A percentile compares a stretch with the other conserved stretches of the same genome.
phyloP scores from a whole-genome alignment of 2,888 invertebrate species.

The Lepidochrysops patricia region DNA sequence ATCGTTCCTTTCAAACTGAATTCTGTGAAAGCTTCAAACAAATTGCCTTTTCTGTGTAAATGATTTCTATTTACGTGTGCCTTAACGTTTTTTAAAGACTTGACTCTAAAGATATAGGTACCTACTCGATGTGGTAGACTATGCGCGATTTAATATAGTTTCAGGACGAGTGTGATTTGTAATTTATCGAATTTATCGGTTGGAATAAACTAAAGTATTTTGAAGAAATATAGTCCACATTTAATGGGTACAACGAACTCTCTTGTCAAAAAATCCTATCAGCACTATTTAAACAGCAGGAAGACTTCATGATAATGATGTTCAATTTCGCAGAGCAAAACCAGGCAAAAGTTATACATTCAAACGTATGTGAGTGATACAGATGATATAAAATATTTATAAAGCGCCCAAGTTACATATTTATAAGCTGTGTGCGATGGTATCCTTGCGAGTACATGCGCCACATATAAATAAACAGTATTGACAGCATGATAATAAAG shows the following conservation, averaged over 20 bases:
- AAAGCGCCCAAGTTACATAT: not conserved
- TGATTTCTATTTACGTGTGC: not conserved
- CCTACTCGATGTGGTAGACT: no score
- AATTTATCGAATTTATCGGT: no score
- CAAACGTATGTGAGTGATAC: not conserved
- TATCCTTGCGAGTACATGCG: not conserved
- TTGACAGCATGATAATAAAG: not conserved
- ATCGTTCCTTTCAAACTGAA: slow-evolving; percentile 27
- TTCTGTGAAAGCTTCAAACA: slow-evolving; percentile 30
- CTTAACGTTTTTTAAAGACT: no score
- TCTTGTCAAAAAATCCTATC: not conserved
- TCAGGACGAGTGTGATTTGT: no score
- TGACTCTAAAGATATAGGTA: no score
- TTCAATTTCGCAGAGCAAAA: not conserved
- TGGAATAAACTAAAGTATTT: no score
- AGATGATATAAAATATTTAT: not conserved
- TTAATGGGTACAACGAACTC: no score
- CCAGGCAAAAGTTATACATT: not conserved
- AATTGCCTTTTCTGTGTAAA: slow-evolving; percentile 16
- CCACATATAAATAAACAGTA: not conserved
- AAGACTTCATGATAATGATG: not conserved
- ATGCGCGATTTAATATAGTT: no score
- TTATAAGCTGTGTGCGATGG: not conserved
- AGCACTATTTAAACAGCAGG: no score
- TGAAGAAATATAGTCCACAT: no score